phyloP scores from a whole-genome alignment of 2,113 vertebrate species.

The Ciconia stormi region DNA sequence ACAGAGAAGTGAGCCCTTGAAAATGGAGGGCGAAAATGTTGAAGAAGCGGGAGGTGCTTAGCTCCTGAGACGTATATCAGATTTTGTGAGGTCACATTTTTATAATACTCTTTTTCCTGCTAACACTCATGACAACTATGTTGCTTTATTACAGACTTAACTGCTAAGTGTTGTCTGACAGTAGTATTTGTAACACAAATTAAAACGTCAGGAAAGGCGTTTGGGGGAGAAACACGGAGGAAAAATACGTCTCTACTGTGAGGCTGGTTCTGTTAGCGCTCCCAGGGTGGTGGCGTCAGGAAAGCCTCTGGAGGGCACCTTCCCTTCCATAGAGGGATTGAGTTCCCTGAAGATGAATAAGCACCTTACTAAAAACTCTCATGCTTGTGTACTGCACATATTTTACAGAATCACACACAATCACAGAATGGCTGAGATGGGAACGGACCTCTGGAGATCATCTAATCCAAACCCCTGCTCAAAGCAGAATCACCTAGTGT shows the following conservation, averaged over 20 bases:
- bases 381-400: background rate
- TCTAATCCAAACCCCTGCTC: background rate
- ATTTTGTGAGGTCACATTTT: background rate
- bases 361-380: background rate
- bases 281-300: background rate
- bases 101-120: background rate
- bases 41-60: fast-evolving
- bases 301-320: background rate
- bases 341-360: background rate
- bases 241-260: background rate
- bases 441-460: background rate
- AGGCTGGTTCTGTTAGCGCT: background rate
- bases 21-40: background rate
- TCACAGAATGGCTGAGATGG: background rate
- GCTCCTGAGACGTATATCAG: background rate
- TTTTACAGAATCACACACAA: background rate
- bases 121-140: background rate
- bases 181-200: background rate
- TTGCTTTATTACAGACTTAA: background rate
- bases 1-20: background rate
- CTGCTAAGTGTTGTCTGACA: background rate
- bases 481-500: background rate
- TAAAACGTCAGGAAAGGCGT: background rate
- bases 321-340: background rate
- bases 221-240: background rate